These are phyloP conservation scores for Hyperopisus bebe DNA, from an alignment of 2,113 vertebrate species.

Conservation along the genomic window DNA sequence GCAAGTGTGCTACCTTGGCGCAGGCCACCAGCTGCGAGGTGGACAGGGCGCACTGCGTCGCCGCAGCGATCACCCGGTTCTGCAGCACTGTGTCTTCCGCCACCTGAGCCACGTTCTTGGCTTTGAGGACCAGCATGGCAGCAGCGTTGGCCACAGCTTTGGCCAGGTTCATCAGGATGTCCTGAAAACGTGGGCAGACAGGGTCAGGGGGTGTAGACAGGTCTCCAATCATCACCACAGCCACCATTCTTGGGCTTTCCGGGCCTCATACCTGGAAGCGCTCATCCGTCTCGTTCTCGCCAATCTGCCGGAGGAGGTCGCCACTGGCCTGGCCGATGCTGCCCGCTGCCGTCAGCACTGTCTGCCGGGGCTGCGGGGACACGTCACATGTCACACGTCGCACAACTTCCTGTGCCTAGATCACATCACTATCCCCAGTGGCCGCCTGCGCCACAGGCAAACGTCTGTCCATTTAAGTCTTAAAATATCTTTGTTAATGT, in stretches of 20 bases:
- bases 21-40: conserved; percentile 97
- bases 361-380: conserved; percentile 83
- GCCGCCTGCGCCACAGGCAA: background rate
- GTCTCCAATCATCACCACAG: background rate
- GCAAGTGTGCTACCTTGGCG: conserved; percentile 73
- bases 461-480: background rate
- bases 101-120: conserved; percentile 95
- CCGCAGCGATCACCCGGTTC: conserved; percentile 94
- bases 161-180: conserved; percentile 95
- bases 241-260: background rate
- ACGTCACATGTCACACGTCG: conserved; percentile 47
- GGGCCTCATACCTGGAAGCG: conserved; percentile 81
- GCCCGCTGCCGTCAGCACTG: conserved; percentile 91
- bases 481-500: background rate
- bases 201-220: background rate
- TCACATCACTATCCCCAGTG: background rate
- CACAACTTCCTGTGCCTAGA: background rate
- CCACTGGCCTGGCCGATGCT: conserved; percentile 96
- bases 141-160: conserved; percentile 97
- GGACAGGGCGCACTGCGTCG: conserved; percentile 93
- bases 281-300: conserved; percentile 93
- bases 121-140: conserved; percentile 94
- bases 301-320: conserved; percentile 92
- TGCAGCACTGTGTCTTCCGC: conserved; percentile 86
- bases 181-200: conserved; percentile 54